A percentile compares a stretch with the other conserved stretches of the same genome.
phyloP scores from a whole-genome alignment of 2,113 vertebrate species.

The Chloroceryle aenea region DNA sequence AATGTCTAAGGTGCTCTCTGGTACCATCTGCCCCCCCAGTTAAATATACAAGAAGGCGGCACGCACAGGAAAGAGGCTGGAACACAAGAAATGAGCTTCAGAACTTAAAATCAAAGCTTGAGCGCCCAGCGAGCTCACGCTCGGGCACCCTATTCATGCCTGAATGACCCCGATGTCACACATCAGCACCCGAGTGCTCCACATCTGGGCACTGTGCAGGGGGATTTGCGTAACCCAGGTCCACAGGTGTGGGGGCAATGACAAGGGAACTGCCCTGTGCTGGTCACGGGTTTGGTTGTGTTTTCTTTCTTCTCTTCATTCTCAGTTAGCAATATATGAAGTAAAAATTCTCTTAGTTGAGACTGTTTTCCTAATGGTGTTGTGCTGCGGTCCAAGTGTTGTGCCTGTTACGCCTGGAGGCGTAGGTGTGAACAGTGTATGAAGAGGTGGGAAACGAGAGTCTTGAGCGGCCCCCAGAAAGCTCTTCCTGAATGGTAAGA shows the following conservation, averaged over 20 bases:
- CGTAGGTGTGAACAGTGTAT: background rate
- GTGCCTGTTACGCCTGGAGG: rapidly evolving
- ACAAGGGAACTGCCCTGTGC: background rate
- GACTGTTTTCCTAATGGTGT: background rate
- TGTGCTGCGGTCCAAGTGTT: background rate
- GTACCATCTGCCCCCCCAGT: background rate
- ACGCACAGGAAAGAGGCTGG: background rate
- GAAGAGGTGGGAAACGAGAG: background rate
- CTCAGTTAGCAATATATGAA: background rate
- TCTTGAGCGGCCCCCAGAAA: background rate
- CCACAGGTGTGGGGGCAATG: background rate
- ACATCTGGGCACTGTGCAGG: rapidly evolving
- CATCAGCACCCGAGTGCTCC: background rate
- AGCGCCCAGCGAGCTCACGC: rapidly evolving
- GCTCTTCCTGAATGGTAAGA: background rate
- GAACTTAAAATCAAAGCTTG: background rate
- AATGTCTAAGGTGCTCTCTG: background rate
- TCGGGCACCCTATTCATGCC: background rate
- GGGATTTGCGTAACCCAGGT: background rate
- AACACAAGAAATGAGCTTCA: background rate
- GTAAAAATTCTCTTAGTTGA: background rate
- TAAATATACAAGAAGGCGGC: background rate
- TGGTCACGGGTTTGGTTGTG: background rate
- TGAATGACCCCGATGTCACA: rapidly evolving
- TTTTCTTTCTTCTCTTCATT: background rate